phyloP scores from a whole-genome alignment of 2,888 invertebrate species.

The Acleris sparsana region DNA sequence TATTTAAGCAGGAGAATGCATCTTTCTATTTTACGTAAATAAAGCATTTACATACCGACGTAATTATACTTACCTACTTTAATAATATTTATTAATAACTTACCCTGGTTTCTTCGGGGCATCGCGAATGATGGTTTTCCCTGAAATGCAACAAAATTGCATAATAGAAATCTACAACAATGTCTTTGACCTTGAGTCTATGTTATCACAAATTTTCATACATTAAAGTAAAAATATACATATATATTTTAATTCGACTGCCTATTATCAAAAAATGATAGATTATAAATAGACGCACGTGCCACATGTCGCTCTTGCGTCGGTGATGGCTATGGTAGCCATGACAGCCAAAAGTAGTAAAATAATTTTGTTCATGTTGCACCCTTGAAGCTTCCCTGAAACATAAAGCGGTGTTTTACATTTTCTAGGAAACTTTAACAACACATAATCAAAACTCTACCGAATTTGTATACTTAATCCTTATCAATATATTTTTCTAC shows the following conservation, averaged over 20 bases:
- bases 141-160: constrained; percentile 10
- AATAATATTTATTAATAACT: background rate
- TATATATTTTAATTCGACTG: no score
- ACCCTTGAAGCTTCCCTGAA: constrained; percentile 7
- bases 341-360: constrained; percentile 47
- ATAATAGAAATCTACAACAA: background rate
- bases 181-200: no score
- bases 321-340: constrained; percentile 46
- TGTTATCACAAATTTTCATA: no score
- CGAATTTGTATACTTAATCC: background rate
- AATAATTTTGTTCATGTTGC: constrained; percentile 52
- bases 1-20: no score
- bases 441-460: background rate
- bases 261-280: background rate
- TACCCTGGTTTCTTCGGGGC: constrained; percentile 25
- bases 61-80: no score
- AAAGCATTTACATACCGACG: no score
- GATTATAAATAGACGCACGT: constrained; percentile 35
- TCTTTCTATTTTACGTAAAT: no score
- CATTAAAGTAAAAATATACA: no score
- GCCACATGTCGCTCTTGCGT: constrained; percentile 47
- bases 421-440: background rate
- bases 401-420: background rate
- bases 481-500: no score
- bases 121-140: constrained; percentile 20